These are phyloP conservation scores for Agrochola lota DNA, from an alignment of 2,888 invertebrate genomes.

Conservation along the genomic window DNA sequence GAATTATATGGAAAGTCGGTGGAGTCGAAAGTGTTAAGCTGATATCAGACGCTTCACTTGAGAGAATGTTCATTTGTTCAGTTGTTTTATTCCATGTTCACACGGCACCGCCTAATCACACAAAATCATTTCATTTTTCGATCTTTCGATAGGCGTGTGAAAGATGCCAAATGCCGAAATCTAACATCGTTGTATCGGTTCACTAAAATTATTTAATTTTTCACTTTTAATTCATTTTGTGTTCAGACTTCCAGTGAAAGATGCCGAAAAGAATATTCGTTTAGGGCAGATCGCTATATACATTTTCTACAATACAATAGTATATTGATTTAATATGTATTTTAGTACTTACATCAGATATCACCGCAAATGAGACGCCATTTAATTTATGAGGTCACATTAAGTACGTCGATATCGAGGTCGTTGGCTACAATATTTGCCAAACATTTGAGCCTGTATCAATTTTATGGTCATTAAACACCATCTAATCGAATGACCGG, in stretches of 20 bases:
- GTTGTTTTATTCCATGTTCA: too few relatives aligned
- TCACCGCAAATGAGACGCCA: conserved; percentile 10
- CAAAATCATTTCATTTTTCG: too few relatives aligned
- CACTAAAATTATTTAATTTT: too few relatives aligned
- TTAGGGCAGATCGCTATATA: not conserved
- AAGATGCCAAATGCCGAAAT: not conserved
- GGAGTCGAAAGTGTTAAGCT: too few relatives aligned
- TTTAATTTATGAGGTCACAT: conserved; percentile 36
- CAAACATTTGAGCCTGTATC: conserved; percentile 1
- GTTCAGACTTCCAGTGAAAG: not conserved
- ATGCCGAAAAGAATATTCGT: not conserved
- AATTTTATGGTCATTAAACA: conserved; percentile 7
- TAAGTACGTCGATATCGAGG: not conserved
- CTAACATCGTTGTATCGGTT: too few relatives aligned
- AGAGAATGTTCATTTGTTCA: too few relatives aligned
- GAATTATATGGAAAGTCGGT: too few relatives aligned
- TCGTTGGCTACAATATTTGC: conserved; percentile 7
- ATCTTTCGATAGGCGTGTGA: not conserved
- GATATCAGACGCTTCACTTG: too few relatives aligned
- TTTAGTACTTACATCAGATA: conserved; percentile 6
- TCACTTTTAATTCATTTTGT: too few relatives aligned
- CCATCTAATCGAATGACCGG: conserved; percentile 10
- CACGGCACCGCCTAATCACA: too few relatives aligned
- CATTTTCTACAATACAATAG: not conserved
- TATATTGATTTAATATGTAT: not conserved